Percentiles rank a stretch among this genome's conserved stretches.
phyloP scores from a whole-genome alignment of 2,797 vertebrate genomes.

The Margarornis squamiger region DNA sequence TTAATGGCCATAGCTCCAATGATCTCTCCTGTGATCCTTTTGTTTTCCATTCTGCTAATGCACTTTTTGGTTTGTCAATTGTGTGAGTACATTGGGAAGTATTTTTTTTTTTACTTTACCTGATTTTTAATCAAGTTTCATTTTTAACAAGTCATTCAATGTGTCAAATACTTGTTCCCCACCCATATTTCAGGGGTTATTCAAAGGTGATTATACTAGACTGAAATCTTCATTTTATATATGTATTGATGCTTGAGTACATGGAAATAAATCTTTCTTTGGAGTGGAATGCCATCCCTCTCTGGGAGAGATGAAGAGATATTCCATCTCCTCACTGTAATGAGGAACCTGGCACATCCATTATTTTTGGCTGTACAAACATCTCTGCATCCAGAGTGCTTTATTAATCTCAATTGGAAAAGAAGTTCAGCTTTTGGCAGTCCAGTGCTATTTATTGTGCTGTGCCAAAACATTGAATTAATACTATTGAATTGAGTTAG shows the following conservation, averaged over 20 bases:
- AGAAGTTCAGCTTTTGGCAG: constrained; percentile 22
- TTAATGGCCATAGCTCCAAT: not conserved
- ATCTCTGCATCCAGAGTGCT: not conserved
- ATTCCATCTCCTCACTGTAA: not conserved
- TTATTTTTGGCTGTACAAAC: not conserved
- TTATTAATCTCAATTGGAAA: constrained; percentile 9
- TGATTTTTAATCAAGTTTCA: not conserved
- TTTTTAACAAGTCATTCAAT: not conserved
- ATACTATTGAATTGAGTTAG: not conserved
- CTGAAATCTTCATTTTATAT: not conserved
- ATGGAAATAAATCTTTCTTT: not conserved
- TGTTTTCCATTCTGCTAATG: not conserved
- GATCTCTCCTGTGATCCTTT: not conserved
- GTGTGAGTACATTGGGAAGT: not conserved
- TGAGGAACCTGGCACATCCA: not conserved
- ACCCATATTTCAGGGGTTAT: not conserved
- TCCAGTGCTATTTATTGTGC: not conserved
- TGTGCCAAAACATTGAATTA: not conserved
- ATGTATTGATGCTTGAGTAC: not conserved
- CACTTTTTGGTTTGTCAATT: not conserved
- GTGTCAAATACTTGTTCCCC: not conserved
- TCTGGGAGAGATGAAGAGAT: not conserved
- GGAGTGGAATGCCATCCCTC: not conserved
- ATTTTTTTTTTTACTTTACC: not conserved
- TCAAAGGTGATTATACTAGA: not conserved